phyloP scores from a whole-genome alignment of 2,797 vertebrate genomes.

The Chaunax sp. region DNA sequence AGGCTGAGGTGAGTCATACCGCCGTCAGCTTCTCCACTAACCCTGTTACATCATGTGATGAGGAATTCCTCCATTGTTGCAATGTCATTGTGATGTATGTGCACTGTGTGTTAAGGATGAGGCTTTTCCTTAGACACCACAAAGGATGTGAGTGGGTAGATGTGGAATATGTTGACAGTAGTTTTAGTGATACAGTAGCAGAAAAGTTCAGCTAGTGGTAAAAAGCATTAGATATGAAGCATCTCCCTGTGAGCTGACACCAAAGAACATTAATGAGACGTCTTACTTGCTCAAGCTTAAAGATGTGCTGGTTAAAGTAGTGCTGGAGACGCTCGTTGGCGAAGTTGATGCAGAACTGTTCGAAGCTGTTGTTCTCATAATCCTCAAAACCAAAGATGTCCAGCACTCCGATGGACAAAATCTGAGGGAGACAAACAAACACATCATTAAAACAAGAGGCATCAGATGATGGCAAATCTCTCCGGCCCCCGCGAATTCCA shows the following conservation, averaged over 20 bases:
- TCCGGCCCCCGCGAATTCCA: no score
- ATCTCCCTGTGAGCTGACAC: neutral
- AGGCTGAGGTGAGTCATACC: slow-evolving; percentile 38
- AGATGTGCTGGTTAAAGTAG: slow-evolving; percentile 99
- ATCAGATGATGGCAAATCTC: no score
- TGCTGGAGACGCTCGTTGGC: slow-evolving; percentile 98
- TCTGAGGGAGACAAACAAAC: slow-evolving; percentile 75
- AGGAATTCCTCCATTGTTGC: slow-evolving; percentile 48
- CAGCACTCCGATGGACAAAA: slow-evolving; percentile 96
- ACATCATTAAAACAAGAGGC: neutral
- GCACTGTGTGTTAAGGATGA: slow-evolving; percentile 19
- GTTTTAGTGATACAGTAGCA: neutral
- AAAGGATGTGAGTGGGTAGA: neutral
- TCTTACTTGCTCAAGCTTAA: slow-evolving; percentile 95
- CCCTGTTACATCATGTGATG: slow-evolving; percentile 31
- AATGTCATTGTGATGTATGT: slow-evolving; percentile 17
- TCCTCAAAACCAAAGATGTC: slow-evolving; percentile 99
- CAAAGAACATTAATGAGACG: no score
- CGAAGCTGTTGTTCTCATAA: slow-evolving; percentile 99
- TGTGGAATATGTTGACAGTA: slow-evolving; percentile 4
- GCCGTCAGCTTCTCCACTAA: slow-evolving; percentile 22
- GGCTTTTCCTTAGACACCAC: slow-evolving; percentile 26
- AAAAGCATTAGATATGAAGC: neutral
- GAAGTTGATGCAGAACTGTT: slow-evolving; percentile 99
- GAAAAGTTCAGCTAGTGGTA: slow-evolving; percentile 9